Conservation (phyloP, 2,888 invertebrate genomes). For the Acronicta leporina region DNA sequence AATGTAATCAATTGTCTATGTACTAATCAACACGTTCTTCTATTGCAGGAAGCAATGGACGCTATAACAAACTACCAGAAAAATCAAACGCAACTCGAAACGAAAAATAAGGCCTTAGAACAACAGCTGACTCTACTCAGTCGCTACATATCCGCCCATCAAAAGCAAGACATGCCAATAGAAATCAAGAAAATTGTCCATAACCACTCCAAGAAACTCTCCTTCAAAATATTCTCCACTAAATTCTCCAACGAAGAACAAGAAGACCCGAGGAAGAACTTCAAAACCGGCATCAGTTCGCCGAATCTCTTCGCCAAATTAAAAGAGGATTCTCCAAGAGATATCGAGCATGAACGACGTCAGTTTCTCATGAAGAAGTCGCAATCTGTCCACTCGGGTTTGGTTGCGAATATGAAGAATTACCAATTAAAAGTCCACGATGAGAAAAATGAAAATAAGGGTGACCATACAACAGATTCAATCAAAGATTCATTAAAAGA, state of each 20-base stretch:
- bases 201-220: constrained; percentile 83
- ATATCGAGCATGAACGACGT: constrained; percentile 68
- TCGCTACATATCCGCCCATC: constrained; percentile 91
- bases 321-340: constrained; percentile 67
- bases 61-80: constrained; percentile 90
- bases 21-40: constrained; percentile 16
- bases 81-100: constrained; percentile 91
- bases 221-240: constrained; percentile 81
- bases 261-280: constrained; percentile 73
- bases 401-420: constrained; percentile 71
- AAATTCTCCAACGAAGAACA: constrained; percentile 79
- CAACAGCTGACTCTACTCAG: constrained; percentile 93
- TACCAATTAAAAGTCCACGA: constrained; percentile 86
- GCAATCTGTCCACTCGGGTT: constrained; percentile 81
- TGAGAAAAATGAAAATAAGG: constrained; percentile 67
- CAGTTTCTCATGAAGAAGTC: constrained; percentile 83
- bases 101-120: constrained; percentile 92
- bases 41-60: constrained; percentile 91
- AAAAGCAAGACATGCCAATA: constrained; percentile 91
- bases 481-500: constrained; percentile 77
- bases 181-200: constrained; percentile 93
- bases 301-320: constrained; percentile 84
- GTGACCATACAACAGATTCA: constrained; percentile 72
- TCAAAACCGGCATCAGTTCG: constrained; percentile 78
- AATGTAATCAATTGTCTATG: not conserved